Evolutionary conservation across 2,888 invertebrate genomes (phyloP).

Genomic region (Hypena proboscidalis): DNA sequence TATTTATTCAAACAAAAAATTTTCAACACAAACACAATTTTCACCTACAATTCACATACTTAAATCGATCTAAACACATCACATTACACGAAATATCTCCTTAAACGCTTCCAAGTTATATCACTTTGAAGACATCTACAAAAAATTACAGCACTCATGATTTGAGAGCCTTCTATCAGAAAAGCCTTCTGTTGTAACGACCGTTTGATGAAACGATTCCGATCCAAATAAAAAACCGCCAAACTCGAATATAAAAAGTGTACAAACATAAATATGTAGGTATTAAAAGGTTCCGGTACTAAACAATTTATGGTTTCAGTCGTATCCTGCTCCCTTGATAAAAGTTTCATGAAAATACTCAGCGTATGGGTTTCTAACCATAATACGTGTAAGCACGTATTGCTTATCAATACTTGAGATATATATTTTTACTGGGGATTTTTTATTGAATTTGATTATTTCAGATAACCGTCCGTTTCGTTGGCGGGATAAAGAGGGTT

Average conservation of each 20-base stretch:
- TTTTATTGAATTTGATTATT: constrained; percentile 40
- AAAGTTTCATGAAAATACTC: constrained; percentile 52
- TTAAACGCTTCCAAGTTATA: too few species aligned
- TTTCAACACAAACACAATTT: too few species aligned
- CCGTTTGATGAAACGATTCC: constrained; percentile 43
- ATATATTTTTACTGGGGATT: constrained; percentile 27
- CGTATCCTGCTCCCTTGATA: constrained; percentile 45
- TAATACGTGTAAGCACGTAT: constrained; percentile 42
- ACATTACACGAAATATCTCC: too few species aligned
- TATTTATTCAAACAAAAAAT: too few species aligned
- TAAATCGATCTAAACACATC: too few species aligned
- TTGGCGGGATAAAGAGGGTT: constrained; percentile 2
- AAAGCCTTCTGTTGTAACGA: constrained; percentile 29
- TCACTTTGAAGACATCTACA: constrained; percentile 8
- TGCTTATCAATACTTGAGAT: constrained; percentile 39
- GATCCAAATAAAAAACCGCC: constrained; percentile 45
- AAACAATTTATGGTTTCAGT: constrained; percentile 52
- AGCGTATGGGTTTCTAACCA: constrained; percentile 44
- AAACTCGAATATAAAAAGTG: constrained; percentile 47
- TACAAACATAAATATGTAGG: constrained; percentile 49
- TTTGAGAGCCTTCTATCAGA: constrained; percentile 25
- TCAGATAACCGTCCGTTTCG: constrained; percentile 12
- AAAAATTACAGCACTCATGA: constrained; percentile 18
- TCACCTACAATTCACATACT: too few species aligned
- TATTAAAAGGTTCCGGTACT: constrained; percentile 54